Evolutionary conservation across 2,113 vertebrate species (phyloP).

Genomic region (Bambusicola thoracicus): DNA sequence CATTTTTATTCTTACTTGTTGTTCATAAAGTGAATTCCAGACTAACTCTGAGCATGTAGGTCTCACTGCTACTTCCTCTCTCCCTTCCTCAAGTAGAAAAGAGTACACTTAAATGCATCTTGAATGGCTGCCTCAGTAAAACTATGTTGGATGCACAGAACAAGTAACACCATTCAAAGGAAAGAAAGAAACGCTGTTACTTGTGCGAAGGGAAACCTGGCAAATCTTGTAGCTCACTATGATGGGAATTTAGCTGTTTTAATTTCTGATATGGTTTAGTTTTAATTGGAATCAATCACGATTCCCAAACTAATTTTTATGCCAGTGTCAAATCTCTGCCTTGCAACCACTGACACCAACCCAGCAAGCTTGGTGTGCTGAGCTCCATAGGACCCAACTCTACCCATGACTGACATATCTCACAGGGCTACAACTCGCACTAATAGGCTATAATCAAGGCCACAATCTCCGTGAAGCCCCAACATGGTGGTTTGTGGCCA

Average conservation of each 20-base stretch:
- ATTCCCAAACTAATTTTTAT: conserved; percentile 2
- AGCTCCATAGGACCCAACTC: neutral
- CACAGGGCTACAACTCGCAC: neutral
- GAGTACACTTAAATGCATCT: neutral
- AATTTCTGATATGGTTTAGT: neutral
- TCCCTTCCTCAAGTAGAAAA: neutral
- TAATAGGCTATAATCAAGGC: conserved; percentile 4
- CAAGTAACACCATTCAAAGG: neutral
- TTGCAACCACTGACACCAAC: neutral
- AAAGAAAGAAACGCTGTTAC: neutral
- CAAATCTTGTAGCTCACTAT: neutral
- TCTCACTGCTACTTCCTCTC: neutral
- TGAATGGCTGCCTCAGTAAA: neutral
- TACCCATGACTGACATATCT: neutral
- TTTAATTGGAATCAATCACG: conserved; percentile 26
- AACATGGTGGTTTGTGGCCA: neutral
- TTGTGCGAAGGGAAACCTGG: neutral
- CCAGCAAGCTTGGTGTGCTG: neutral
- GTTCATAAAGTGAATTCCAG: neutral
- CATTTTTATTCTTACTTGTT: neutral
- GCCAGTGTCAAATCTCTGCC: neutral
- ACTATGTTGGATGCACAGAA: neutral
- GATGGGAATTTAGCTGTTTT: neutral
- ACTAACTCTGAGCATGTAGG: neutral
- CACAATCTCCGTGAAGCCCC: conserved; percentile 1